phyloP scores from a whole-genome alignment of 1,140 invertebrate genomes.

The Oppia nitens region DNA sequence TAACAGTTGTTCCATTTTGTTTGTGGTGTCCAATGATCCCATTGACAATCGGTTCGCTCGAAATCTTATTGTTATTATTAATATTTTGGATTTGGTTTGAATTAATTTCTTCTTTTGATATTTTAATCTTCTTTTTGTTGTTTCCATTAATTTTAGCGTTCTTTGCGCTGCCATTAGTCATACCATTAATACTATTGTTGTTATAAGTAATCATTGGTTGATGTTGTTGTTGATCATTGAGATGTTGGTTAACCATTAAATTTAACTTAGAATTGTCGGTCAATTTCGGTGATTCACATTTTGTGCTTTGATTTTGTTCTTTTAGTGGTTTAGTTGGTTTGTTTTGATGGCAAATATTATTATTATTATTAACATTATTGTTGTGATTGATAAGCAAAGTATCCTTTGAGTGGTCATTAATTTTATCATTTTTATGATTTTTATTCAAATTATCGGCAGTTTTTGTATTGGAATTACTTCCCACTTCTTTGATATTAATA shows the following conservation, averaged over 20 bases:
- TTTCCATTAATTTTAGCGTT: neutral
- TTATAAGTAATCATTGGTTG: neutral
- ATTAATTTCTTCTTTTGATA: constrained; percentile 12
- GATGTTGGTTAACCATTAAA: too few species aligned
- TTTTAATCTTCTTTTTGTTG: neutral
- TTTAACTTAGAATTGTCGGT: too few species aligned
- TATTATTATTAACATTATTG: neutral
- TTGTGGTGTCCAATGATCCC: neutral
- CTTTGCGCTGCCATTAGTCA: neutral
- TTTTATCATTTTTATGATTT: neutral
- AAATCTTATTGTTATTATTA: neutral
- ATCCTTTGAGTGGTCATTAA: neutral
- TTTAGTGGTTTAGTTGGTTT: neutral
- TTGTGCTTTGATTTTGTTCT: neutral
- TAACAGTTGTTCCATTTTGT: constrained; percentile 3
- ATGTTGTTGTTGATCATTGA: neutral
- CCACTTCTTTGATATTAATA: neutral
- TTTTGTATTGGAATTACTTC: constrained; percentile 1
- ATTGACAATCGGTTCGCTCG: neutral
- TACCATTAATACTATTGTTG: neutral
- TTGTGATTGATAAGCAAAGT: constrained; percentile 3
- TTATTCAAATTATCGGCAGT: neutral
- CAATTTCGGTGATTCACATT: too few species aligned
- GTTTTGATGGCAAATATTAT: neutral
- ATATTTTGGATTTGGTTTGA: neutral